Base-by-base conservation (phyloP, 1,140 invertebrate species). In the Aphaenogaster ashmeadi region DNA sequence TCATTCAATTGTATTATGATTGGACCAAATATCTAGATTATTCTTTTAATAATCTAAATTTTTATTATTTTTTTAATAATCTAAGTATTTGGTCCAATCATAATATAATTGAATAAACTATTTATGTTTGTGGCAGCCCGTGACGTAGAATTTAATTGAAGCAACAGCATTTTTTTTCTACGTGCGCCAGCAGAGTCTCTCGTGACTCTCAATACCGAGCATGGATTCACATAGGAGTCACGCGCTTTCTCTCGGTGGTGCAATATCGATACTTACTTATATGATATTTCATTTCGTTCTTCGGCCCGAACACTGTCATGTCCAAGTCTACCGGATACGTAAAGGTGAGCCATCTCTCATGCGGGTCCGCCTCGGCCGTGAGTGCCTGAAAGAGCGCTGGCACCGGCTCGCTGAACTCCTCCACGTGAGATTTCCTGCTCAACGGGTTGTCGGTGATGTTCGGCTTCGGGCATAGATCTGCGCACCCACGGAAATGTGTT, bases 391-490 rank as follows among this genome's bases (percentile, higher is more conserved):
- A 99, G 6, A 99, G 95, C 52, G 97, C 98, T 0, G 98, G 98
- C 33, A 98, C 96, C n/a, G 97, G 96, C 74, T 98, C 98, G 66
- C 96, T 96, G 4, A 99, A 96, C 85, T 98, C 98, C 93, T 99
- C 98, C 7, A 99, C 98, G 93, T 99, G 97, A 5, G 98, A 99
- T 85, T 98, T 97, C 92, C 97, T 97, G 58, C 97, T 97, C 69
- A 98, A 94, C 47, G 97, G 96, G 88, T 96, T 96, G 60, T 97
- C 96, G 8, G 97, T 97, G 91, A 97, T 96, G 93, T 98, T 98
- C 38, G 97, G 97, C 93, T 98, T 98, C 0, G 98, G 98, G 95
- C 98, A 99, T 93, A 99, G 97, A 93, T 99, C 98, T 98, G 92
- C 11, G 13, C 96, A 95, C 91, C 84, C 91, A 87, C 47, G 41